Evolutionary conservation across 2,113 vertebrate genomes (phyloP), one percentile per base, ranked within the genome.

Genomic region (Tiliqua scincoides): DNA sequence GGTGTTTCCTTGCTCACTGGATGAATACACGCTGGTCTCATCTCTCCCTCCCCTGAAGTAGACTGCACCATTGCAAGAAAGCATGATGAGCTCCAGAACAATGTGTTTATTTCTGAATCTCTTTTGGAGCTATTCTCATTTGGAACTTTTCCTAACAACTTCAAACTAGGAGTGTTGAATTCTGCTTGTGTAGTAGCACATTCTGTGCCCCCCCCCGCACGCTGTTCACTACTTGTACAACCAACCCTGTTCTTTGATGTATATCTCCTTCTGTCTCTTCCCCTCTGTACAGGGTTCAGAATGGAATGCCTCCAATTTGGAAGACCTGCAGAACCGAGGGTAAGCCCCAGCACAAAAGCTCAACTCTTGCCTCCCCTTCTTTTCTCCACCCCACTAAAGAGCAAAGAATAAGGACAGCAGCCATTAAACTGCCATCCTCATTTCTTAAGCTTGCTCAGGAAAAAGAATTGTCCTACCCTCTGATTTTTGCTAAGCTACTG

Each of bases 281-380:
- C 43, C 48, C 82, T 63, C 83, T 87, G 85, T 87, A 43, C 93
- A 99, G 99, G 99, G 99, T 85, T 99, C 99, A 0, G 99, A 99
- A 88, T 99, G 99, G 99, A 99, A 99, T 1, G 99, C 99, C 77
- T 99, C 98, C 75, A 99, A 99, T 90, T 94, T 99, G 91, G 99
- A 99, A 90, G 99, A 99, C 93, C 96, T 99, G 91, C 99, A 99
- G 95, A 99, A 97, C 95, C 97, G 98, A 93, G 99, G 99, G 99
- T 99, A 94, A 98, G 99, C 92, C 89, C 70, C 1, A 8, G 57
- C 18, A 7, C 11, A 15, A 23, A 12, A 20, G 18, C 18, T 52
- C 2, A 9, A 52, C 17, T 61, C 23, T 11, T 11, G 23, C 54
- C 30, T 37, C 21, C 30, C 32, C 8, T 4, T 48, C 43, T 48